These are phyloP conservation scores for Salvelinus alpinus DNA, from an alignment of 2,113 vertebrate genomes.

Conservation along the genomic window DNA sequence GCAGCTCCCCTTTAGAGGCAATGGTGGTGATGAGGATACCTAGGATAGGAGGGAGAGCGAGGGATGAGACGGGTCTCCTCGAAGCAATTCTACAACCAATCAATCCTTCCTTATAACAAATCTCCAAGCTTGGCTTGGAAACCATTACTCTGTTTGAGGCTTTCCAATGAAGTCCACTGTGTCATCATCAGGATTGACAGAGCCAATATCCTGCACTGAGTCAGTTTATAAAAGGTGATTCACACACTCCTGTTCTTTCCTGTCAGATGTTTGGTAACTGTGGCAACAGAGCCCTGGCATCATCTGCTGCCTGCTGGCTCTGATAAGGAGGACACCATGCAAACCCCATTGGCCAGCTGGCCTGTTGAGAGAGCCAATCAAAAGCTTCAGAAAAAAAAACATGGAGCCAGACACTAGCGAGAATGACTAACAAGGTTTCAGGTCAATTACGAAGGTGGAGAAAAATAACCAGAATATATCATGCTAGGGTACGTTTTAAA, in stretches of 20 bases:
- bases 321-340: neutral
- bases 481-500: neutral
- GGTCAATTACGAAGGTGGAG: neutral
- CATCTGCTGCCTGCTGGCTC: neutral
- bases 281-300: neutral
- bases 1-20: constrained; percentile 93
- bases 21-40: constrained; percentile 98
- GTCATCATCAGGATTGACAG: neutral
- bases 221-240: neutral
- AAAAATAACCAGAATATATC: neutral
- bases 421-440: neutral
- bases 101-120: neutral
- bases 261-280: constrained; percentile 11
- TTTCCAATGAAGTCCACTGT: neutral
- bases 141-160: neutral
- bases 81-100: neutral
- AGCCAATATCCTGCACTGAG: neutral
- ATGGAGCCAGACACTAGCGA: neutral
- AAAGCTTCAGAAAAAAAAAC: neutral
- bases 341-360: neutral
- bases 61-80: neutral
- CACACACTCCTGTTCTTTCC: neutral
- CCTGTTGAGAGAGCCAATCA: neutral
- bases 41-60: constrained; percentile 47
- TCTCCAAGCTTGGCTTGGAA: neutral